These are phyloP conservation scores for Notodonta dromedarius DNA, from an alignment of 2,888 invertebrate species.

Conservation along the genomic window DNA sequence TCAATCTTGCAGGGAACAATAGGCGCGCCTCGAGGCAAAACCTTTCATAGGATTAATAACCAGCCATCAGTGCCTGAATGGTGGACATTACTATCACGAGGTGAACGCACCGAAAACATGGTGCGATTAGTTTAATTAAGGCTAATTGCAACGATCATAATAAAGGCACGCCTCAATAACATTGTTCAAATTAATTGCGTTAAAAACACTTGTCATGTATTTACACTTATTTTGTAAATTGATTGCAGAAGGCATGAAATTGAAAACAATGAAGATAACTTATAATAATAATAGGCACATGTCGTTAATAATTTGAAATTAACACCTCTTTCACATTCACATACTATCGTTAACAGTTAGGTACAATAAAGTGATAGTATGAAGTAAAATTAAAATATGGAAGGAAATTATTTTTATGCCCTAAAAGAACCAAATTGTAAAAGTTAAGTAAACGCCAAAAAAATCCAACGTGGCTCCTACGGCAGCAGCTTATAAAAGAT, in stretches of 20 bases:
- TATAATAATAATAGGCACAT: background rate
- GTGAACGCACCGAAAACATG: constrained; percentile 46
- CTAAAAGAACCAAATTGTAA: too few relatives aligned
- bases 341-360: too few relatives aligned
- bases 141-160: constrained; percentile 54
- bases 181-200: constrained; percentile 9
- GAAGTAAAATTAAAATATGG: too few relatives aligned
- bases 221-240: background rate
- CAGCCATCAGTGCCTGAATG: constrained; percentile 44
- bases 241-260: background rate
- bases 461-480: background rate
- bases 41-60: constrained; percentile 56
- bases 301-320: too few relatives aligned
- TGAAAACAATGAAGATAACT: background rate
- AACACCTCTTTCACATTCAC: too few relatives aligned
- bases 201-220: background rate
- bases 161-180: constrained; percentile 23
- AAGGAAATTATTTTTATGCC: too few relatives aligned
- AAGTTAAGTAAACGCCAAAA: too few relatives aligned
- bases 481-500: background rate
- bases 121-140: constrained; percentile 55
- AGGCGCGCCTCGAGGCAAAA: constrained; percentile 33
- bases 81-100: constrained; percentile 44
- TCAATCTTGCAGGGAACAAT: constrained; percentile 55
- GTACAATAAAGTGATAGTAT: too few relatives aligned